Percentiles rank a stretch among this genome's conserved stretches.
phyloP scores from a whole-genome alignment of 2,113 vertebrate species.

The Pollachius pollachius region DNA sequence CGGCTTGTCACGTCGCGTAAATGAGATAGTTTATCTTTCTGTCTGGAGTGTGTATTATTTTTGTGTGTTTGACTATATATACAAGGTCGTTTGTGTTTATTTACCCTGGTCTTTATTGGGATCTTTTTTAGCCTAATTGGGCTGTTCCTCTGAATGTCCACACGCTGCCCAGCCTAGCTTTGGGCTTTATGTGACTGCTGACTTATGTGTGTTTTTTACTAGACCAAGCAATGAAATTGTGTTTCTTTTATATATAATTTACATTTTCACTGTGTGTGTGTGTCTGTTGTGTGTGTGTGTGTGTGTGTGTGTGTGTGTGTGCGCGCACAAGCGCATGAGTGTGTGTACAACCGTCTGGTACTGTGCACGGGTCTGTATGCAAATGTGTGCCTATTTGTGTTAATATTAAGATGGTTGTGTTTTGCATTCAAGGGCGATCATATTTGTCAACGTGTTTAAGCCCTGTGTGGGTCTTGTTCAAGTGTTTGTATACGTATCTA shows the following conservation, averaged over 20 bases:
- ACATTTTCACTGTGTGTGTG: constrained; percentile 37
- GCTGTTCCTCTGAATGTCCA: constrained; percentile 27
- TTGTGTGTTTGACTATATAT: constrained; percentile 24
- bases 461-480: no score
- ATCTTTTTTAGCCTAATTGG: constrained; percentile 57
- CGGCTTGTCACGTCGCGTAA: constrained; percentile 19
- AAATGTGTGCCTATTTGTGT: no score
- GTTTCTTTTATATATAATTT: neutral
- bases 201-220: constrained; percentile 47
- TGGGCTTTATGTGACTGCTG: constrained; percentile 51
- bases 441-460: constrained; percentile 44
- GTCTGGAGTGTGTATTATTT: constrained; percentile 3
- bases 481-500: neutral
- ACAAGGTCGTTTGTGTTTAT: constrained; percentile 24
- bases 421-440: no score
- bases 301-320: neutral
- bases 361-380: no score
- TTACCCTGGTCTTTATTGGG: constrained; percentile 51
- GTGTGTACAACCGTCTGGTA: constrained; percentile 23
- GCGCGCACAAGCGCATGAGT: neutral
- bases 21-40: no score
- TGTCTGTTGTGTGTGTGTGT: neutral
- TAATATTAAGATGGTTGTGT: no score
- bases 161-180: constrained; percentile 47
- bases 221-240: neutral